A percentile compares a stretch with the other conserved stretches of the same genome.
These are phyloP conservation scores for Pitta sordida DNA, from an alignment of 2,113 vertebrate species.

Conservation along the genomic window DNA sequence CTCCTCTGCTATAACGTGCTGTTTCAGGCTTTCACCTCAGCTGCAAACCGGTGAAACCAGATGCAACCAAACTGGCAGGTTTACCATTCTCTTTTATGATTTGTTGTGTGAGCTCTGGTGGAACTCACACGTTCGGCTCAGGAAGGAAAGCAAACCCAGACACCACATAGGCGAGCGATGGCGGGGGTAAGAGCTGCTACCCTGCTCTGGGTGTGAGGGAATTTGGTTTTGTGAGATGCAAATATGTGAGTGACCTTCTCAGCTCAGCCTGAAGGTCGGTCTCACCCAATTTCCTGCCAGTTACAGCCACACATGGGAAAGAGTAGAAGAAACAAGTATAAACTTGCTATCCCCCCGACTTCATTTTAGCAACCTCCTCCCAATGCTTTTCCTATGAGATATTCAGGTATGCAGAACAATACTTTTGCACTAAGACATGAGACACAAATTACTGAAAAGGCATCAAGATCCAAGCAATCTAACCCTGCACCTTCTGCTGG, in stretches of 20 bases:
- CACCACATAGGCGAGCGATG: accelerated
- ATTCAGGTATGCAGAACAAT: not conserved
- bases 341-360: not conserved
- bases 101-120: not conserved
- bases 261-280: not conserved
- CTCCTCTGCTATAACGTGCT: not conserved
- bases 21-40: not conserved
- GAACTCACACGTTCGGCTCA: not conserved
- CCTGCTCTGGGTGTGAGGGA: not conserved
- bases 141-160: constrained; percentile 19
- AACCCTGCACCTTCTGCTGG: not conserved
- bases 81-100: not conserved
- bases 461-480: not conserved
- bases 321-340: not conserved
- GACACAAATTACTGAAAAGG: not conserved
- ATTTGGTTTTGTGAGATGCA: not conserved
- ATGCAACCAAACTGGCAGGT: constrained; percentile 2
- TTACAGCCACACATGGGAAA: not conserved
- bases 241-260: not conserved
- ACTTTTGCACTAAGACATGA: not conserved
- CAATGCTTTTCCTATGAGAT: not conserved
- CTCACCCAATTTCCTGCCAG: not conserved
- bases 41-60: constrained; percentile 33
- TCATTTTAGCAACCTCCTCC: not conserved
- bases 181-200: not conserved